phyloP scores from a whole-genome alignment of 2,888 invertebrate species.

The Salticus scenicus region DNA sequence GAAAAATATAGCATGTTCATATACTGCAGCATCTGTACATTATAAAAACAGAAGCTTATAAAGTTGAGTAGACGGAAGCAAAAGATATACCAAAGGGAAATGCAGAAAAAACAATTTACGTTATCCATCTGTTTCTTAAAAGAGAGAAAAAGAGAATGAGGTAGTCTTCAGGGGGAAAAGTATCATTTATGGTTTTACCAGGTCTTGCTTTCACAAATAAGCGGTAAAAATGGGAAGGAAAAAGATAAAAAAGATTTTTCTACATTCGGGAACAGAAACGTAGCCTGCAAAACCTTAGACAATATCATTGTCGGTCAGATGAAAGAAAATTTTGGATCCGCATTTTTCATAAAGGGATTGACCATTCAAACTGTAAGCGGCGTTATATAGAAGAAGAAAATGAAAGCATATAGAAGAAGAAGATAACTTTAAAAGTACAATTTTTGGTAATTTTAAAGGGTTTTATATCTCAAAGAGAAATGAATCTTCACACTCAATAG shows the following conservation, averaged over 20 bases:
- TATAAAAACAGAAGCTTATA: conserved; percentile 63
- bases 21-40: conserved; percentile 20
- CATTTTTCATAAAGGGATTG: conserved; percentile 61
- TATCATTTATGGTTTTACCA: conserved; percentile 20
- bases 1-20: too few species aligned
- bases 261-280: conserved; percentile 10
- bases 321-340: conserved; percentile 5
- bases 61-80: conserved; percentile 41
- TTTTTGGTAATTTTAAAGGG: conserved; percentile 42
- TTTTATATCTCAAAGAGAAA: conserved; percentile 37
- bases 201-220: conserved; percentile 44
- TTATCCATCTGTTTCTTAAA: conserved; percentile 38
- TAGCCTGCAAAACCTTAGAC: conserved; percentile 7
- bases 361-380: conserved; percentile 50
- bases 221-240: neutral
- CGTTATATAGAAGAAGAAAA: conserved; percentile 27
- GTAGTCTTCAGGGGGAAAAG: neutral
- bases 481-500: conserved; percentile 38
- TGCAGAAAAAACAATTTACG: conserved; percentile 60
- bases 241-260: conserved; percentile 37
- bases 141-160: neutral
- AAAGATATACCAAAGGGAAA: conserved; percentile 64
- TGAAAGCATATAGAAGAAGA: too few species aligned
- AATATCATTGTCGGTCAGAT: neutral
- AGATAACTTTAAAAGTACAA: conserved; percentile 46